Base-by-base conservation (phyloP, 2,797 vertebrate genomes). In the Esox lucius region DNA sequence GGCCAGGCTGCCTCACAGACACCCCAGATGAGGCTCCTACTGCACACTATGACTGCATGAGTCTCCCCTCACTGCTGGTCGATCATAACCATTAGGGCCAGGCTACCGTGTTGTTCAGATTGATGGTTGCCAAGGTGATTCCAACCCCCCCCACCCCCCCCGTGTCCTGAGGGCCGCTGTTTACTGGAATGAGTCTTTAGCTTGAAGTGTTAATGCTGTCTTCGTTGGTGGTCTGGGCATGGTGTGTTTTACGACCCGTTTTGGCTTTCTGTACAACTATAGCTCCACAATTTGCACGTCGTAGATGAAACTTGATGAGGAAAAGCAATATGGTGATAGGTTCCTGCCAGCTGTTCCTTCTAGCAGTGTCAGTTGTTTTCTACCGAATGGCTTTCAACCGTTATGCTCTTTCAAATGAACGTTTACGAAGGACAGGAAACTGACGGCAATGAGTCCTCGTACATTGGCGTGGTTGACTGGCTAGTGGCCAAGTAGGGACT, bases 41-140 rank as follows among this genome's bases (percentile, higher is more conserved):
- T 67, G 65, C 13, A 77, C 39, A 66, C 75, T 28, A 61, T 75
- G 68, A 79, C 81, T 74, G 81, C 82, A 84, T 73, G 70, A 83
- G 70, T 72, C 70, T 71, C 26, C 75, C 28, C 15, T 77, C 56
- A 24, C 65, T 71, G 71, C 64, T 68, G 31, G 56, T 59, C 56
- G n/a, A 24, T 59, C 28, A 65, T 31, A 65, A 16, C 28, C 62
- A 65, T 31, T 31, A 31, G 26, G 26, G 16, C 15, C 24, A 31
- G 16, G 28, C 6, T 33, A 65, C 62, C 62, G 9, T 64, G 28
- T 26, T 64, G 22, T 59, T 22, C n/a, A 22, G 53, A 59, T 59
- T 59, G 28, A 28, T 65, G 13, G 26, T 16, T 33, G 62, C 28
- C 28, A 33, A 65, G 26, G 61, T 28, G 13, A 31, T 6, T 15